Evolutionary conservation across 2,797 vertebrate genomes (phyloP), one percentile per base, ranked within the genome.

Genomic region (Sebastolobus alascanus): DNA sequence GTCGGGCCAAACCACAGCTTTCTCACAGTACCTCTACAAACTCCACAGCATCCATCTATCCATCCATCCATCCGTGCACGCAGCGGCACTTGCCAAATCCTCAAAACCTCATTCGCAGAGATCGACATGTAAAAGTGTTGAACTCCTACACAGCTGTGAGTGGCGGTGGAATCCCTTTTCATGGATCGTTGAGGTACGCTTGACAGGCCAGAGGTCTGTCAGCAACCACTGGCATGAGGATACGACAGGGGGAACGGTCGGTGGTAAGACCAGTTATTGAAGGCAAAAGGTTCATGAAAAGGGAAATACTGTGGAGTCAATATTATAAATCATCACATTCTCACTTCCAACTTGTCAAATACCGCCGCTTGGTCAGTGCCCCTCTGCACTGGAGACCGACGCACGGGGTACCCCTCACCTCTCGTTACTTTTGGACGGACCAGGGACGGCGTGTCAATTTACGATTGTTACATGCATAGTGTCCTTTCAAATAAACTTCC

Each of bases 41-140:
- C 46, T 40, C 64, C 68, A 31, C 61, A 71, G 43, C 46, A 69
- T 66, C 37, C 73, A 77, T 71, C 67, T 18, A 73, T 61, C 52
- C 43, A 61, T 76, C 8, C 46, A 31, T 54, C 18, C 65, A 61
- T 76, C 8, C 46, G 16, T 50, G 25, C 54, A 31, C 20, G 35
- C 66, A 55, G 40, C 3, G 0, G 31, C 46, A 22, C 71, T 22
- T 29, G 68, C 75, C 29, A 68, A 80, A 58, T 77, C 63, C 67
- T 74, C 68, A 64, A 94, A 77, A 95, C 63, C 22, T 82, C 65
- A 33, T 77, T 73, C 13, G 3, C 73, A 68, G 43, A 60, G 56
- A 60, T 65, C 6, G 27, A 68, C 72, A 13, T 69, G 74, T 73
- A 65, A 11, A 79, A 69, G 38, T 14, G 60, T 68, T 35, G 67